Evolutionary conservation across 1,140 invertebrate species (phyloP), one percentile per base, ranked within the genome.

Genomic region (Eumaeus atala): DNA sequence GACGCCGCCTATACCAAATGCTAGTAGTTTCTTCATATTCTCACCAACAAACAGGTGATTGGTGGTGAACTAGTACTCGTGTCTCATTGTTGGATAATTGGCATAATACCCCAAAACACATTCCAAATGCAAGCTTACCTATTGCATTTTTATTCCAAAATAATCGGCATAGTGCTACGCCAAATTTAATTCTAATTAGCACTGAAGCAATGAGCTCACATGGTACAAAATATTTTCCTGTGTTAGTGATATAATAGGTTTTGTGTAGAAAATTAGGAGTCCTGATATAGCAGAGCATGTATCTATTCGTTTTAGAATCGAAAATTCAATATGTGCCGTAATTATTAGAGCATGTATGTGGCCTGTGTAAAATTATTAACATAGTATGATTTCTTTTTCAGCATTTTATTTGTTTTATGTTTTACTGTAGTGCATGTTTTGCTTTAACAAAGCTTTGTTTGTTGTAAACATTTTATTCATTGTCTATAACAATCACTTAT

Each of bases 11-110:
- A 99, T 99, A 84, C 98, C 98, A 63, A 92, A 94, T 77, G 95
- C 93, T 75, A 93, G 94, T 79, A 96, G 97, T 68, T 97, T 99
- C 89, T 99, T 99, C 91, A 90, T 99, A 83, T 97, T 99, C 88
- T 95, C 95, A 66, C 94, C 93, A 78, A 97, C 92, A 33, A 99
- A 98, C 91, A 95, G 93, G 95, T 97, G 90, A 91, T 73, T 78
- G 67, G 74, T 76, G 74, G 74, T 76, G 73, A 62, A 68, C 58
- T 59, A 70, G 77, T 78, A 81, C 75, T 78, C 70, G 65, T 81
- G 71, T 78, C 81, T 87, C 84, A 84, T 87, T 87, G 81, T 82
- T 61, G 44, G 62, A 50, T 49, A 34, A 80, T 77, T 76, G 78
- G 74, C 73, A 61, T 62, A 21, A 51, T 21, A 38, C 21, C 17